Percentiles rank a stretch among this genome's conserved stretches.
Conservation (phyloP, 2,888 invertebrate species). For the Troilus luridus region DNA sequence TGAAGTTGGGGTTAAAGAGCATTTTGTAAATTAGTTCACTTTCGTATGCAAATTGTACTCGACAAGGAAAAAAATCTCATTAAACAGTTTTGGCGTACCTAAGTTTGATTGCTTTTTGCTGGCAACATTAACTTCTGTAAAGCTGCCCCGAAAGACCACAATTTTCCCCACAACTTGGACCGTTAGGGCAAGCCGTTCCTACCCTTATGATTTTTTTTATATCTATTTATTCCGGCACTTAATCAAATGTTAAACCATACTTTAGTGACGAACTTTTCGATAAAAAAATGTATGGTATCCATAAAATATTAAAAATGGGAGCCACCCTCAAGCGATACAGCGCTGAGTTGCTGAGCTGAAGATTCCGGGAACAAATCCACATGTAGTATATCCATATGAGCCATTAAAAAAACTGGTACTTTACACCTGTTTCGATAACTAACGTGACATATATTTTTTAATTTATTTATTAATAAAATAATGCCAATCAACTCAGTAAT, state of each 20-base stretch:
- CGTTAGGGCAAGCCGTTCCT: neutral
- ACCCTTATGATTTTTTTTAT: neutral
- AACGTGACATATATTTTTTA: no score
- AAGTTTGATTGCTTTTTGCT: slow-evolving; percentile 17
- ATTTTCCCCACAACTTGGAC: neutral
- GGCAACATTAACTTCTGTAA: neutral
- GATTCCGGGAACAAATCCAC: no score
- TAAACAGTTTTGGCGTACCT: neutral
- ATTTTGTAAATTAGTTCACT: neutral
- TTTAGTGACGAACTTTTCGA: neutral
- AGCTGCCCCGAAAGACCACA: neutral
- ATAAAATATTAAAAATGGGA: no score
- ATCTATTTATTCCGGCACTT: neutral
- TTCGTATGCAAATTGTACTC: neutral
- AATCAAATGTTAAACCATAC: neutral
- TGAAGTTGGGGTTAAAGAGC: neutral
- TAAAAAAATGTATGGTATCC: neutral
- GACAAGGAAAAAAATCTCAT: neutral
- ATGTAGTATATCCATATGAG: no score
- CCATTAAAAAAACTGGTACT: no score
- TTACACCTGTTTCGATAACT: no score
- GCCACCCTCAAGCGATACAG: no score
- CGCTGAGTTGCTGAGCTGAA: no score
- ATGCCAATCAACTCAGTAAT: no score
- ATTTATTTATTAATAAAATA: no score